phyloP scores from a whole-genome alignment of 1,140 invertebrate species.

The Streblospio benedicti region DNA sequence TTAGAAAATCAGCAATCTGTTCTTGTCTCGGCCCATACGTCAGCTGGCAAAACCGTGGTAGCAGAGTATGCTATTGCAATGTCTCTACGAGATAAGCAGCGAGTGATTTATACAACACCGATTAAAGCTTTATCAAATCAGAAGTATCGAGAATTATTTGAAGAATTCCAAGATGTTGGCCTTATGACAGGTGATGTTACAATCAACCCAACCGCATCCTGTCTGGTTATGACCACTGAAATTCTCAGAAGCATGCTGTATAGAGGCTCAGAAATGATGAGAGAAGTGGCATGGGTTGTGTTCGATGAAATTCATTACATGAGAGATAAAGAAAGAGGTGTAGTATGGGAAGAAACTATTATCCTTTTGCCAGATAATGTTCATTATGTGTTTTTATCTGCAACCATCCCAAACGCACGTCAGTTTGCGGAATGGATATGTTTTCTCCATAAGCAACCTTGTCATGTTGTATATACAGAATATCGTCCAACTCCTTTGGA shows the following conservation, averaged over 20 bases:
- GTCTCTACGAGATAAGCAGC: conserved; percentile 62
- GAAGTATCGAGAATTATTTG: conserved; percentile 95
- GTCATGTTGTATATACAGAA: conserved; percentile 98
- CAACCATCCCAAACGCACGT: conserved; percentile 96
- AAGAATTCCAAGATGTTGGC: conserved; percentile 94
- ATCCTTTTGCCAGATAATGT: conserved; percentile 96
- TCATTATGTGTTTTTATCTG: conserved; percentile 96
- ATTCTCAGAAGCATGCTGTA: conserved; percentile 99
- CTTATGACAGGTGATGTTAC: conserved; percentile 98
- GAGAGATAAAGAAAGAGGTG: conserved; percentile 96
- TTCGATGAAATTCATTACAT: conserved; percentile 99
- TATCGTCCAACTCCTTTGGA: conserved; percentile 93
- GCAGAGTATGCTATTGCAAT: conserved; percentile 80
- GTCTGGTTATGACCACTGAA: conserved; percentile 99
- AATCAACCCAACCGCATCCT: conserved; percentile 93
- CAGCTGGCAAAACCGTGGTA: conserved; percentile 98
- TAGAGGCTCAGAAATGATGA: conserved; percentile 88
- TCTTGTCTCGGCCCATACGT: conserved; percentile 96
- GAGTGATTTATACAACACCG: conserved; percentile 98
- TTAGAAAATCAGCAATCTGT: conserved; percentile 96
- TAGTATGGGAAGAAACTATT: conserved; percentile 98
- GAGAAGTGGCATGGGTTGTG: conserved; percentile 98
- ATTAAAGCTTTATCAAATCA: conserved; percentile 99
- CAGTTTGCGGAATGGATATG: conserved; percentile 98
- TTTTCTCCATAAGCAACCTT: conserved; percentile 88